Conservation (phyloP, 2,888 invertebrate genomes). For the Drosophila fulvimacula region DNA sequence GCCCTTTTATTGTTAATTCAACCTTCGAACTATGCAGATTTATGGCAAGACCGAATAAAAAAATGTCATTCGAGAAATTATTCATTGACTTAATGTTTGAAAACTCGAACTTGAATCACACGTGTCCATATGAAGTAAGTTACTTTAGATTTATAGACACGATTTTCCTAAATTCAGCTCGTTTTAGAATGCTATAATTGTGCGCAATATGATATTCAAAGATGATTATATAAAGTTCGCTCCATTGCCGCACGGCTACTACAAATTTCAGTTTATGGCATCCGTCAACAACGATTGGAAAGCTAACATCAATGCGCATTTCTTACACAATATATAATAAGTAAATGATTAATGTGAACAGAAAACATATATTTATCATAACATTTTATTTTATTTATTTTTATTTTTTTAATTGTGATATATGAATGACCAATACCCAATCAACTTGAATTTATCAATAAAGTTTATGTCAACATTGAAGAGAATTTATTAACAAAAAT, state of each 20-base stretch:
- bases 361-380: too few species aligned
- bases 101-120: conserved; percentile 35
- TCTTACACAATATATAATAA: not conserved
- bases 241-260: conserved; percentile 38
- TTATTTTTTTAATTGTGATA: too few species aligned
- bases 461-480: not conserved
- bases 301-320: not conserved
- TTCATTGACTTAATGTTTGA: not conserved
- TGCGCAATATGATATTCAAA: conserved; percentile 21
- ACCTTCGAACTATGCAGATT: conserved; percentile 36
- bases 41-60: not conserved
- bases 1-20: conserved; percentile 43
- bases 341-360: too few species aligned
- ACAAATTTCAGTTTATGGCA: conserved; percentile 21
- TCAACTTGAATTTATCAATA: too few species aligned
- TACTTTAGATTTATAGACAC: too few species aligned
- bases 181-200: conserved; percentile 28
- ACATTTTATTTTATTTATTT: too few species aligned
- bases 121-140: conserved; percentile 42
- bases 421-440: not conserved
- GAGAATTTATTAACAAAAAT: not conserved
- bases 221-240: conserved; percentile 17
- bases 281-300: conserved; percentile 26
- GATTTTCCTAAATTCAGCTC: not conserved
- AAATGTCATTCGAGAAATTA: conserved; percentile 20